Evolutionary conservation across 2,113 vertebrate genomes (phyloP).

Genomic region (Macaca fascicularis): T2T-MFA8v1.1 NC_088376.1:9350001-9350500

Average conservation of each 20-base stretch:
- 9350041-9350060: no score
- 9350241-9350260: not conserved
- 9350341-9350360: not conserved
- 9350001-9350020: no score
- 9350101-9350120: no score
- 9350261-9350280: not conserved
- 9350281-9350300: slow-evolving; percentile 1
- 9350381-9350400: not conserved
- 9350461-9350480: not conserved
- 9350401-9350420: not conserved
- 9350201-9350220: not conserved
- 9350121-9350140: no score
- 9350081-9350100: no score
- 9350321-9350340: not conserved
- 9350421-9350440: not conserved
- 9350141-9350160: not conserved
- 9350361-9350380: not conserved
- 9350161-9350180: slow-evolving; percentile 42
- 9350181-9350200: slow-evolving; percentile 17
- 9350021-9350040: no score
- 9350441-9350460: not conserved
- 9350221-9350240: not conserved
- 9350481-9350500: not conserved
- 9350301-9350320: not conserved
- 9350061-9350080: no score